A percentile compares a stretch with the other conserved stretches of the same genome.
phyloP scores from a whole-genome alignment of 2,113 vertebrate species.

The Xyrauchen texanus region DNA sequence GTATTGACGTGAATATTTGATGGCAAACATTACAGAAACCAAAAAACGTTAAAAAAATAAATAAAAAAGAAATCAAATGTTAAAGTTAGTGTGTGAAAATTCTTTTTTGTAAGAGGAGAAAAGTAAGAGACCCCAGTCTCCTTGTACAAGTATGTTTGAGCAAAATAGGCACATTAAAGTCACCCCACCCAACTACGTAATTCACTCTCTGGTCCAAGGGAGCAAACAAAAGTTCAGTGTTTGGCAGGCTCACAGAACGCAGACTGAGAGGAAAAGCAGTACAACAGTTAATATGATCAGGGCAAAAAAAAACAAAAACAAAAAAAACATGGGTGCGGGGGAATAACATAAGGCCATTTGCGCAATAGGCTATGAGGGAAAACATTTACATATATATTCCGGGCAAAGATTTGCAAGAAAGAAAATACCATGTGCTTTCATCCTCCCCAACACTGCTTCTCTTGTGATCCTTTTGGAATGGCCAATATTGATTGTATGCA shows the following conservation, averaged over 20 bases:
- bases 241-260: constrained; percentile 13
- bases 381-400: constrained; percentile 13
- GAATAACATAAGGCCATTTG: constrained; percentile 18
- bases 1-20: not conserved
- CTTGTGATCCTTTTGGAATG: not conserved
- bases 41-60: no score
- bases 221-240: constrained; percentile 59
- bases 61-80: not conserved
- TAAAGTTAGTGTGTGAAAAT: not conserved
- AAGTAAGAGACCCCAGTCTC: constrained; percentile 38
- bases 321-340: not conserved
- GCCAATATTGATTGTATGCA: not conserved
- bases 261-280: constrained; percentile 30
- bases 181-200: constrained; percentile 80
- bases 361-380: constrained; percentile 16
- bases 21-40: not conserved
- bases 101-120: not conserved
- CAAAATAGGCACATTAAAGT: constrained; percentile 74
- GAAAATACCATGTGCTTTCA: not conserved
- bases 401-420: not conserved
- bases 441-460: not conserved
- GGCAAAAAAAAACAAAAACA: no score
- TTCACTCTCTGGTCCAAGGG: constrained; percentile 65
- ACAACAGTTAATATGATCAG: constrained; percentile 6
- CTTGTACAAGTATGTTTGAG: constrained; percentile 42